Conservation (phyloP, 2,888 invertebrate genomes). For the Molanna angustata region DNA sequence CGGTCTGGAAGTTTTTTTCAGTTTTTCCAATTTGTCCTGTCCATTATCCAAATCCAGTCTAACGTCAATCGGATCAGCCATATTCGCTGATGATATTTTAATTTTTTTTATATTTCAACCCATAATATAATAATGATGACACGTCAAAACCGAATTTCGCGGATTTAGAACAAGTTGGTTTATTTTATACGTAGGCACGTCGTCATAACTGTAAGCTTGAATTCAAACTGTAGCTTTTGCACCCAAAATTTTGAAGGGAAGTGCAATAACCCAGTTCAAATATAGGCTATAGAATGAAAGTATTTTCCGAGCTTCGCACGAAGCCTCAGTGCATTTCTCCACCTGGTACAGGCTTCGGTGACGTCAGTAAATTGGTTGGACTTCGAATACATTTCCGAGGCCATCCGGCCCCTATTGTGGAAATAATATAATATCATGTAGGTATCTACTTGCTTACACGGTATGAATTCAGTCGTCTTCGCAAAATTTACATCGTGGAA, state of each 20-base stretch:
- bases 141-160: slow-evolving; percentile 10
- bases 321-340: slow-evolving; percentile 45
- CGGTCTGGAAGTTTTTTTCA: slow-evolving; percentile 16
- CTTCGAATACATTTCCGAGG: too few species aligned
- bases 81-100: background rate
- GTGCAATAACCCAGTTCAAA: slow-evolving; percentile 57
- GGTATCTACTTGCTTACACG: too few species aligned
- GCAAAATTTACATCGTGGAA: too few species aligned
- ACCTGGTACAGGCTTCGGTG: slow-evolving; percentile 49
- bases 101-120: slow-evolving; percentile 10
- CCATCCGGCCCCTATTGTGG: too few species aligned
- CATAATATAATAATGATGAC: slow-evolving; percentile 10
- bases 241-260: slow-evolving; percentile 35
- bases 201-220: slow-evolving; percentile 14
- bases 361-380: slow-evolving; percentile 42
- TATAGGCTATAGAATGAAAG: slow-evolving; percentile 50
- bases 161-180: background rate
- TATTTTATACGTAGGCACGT: slow-evolving; percentile 10
- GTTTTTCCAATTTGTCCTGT: slow-evolving; percentile 14
- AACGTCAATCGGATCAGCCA: slow-evolving; percentile 25
- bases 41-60: slow-evolving; percentile 12
- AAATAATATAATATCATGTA: too few species aligned
- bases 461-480: too few species aligned
- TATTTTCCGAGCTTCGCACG: slow-evolving; percentile 43
- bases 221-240: slow-evolving; percentile 27